phyloP scores from a whole-genome alignment of 2,888 invertebrate species.

The Drosophila recens region DNA sequence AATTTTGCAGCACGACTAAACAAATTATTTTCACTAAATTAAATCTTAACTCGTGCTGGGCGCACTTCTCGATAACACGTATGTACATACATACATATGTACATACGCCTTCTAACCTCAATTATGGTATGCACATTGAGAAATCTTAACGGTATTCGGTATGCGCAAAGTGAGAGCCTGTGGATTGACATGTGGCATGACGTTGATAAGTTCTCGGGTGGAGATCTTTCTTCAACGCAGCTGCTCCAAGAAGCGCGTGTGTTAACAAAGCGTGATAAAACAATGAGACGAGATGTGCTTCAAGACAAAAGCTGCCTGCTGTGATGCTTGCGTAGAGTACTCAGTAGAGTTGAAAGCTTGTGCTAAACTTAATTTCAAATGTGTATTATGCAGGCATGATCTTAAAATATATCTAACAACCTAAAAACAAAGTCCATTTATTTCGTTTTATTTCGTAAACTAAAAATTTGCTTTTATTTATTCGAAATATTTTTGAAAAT shows the following conservation, averaged over 20 bases:
- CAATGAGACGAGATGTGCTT: conserved; percentile 30
- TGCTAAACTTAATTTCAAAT: background rate
- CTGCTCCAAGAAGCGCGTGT: conserved; percentile 25
- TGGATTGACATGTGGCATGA: conserved; percentile 70
- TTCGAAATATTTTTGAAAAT: too few species aligned
- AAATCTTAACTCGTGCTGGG: conserved; percentile 83
- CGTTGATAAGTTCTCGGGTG: conserved; percentile 51
- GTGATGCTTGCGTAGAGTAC: conserved; percentile 6
- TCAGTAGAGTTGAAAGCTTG: background rate
- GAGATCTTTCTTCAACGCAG: conserved; percentile 51
- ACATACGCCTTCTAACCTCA: conserved; percentile 48
- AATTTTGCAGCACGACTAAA: conserved; percentile 79
- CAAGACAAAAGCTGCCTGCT: conserved; percentile 55
- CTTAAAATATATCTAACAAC: background rate
- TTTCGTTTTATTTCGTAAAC: too few species aligned
- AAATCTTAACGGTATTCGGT: conserved; percentile 25
- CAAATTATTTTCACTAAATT: conserved; percentile 83
- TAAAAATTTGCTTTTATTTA: too few species aligned
- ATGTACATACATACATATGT: conserved; percentile 1
- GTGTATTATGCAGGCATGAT: background rate
- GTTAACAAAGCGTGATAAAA: conserved; percentile 40
- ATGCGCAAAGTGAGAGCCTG: conserved; percentile 45
- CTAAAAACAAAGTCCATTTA: too few species aligned
- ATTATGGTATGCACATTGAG: conserved; percentile 21
- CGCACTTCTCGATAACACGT: conserved; percentile 60